Conservation (phyloP, 2,797 vertebrate species). For the Hipposideros larvatus region DNA sequence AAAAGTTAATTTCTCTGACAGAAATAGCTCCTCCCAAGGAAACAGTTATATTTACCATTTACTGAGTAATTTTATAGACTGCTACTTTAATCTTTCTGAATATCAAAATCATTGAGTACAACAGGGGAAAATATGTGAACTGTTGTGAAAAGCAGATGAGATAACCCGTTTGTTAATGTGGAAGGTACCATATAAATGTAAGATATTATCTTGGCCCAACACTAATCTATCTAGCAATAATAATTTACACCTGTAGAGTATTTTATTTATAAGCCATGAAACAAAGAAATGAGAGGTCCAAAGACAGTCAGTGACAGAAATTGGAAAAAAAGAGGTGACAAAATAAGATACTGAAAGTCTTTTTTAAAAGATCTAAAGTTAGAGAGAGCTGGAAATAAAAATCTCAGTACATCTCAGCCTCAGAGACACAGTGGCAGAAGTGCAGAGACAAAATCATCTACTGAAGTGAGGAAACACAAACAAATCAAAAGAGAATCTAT, state of each 20-base stretch:
- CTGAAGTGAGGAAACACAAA: not conserved
- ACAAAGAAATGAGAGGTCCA: conserved; percentile 18
- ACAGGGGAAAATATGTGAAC: not conserved
- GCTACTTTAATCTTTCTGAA: conserved; percentile 31
- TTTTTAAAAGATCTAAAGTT: not conserved
- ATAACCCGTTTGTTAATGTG: not conserved
- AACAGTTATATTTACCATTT: not conserved
- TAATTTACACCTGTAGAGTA: not conserved
- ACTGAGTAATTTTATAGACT: not conserved
- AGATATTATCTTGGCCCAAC: not conserved
- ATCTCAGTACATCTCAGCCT: not conserved
- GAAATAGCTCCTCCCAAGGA: not conserved
- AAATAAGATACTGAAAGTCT: not conserved
- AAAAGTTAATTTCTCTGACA: conserved; percentile 20
- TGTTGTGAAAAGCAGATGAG: not conserved
- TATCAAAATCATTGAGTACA: not conserved
- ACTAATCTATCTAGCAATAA: not conserved
- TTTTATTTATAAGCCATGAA: conserved; percentile 33
- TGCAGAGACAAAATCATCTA: not conserved
- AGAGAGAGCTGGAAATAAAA: not conserved
- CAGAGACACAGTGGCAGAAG: not conserved
- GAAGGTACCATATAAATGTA: not conserved
- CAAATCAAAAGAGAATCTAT: not conserved
- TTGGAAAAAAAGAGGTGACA: not conserved
- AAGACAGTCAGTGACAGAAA: conserved; percentile 30